A percentile compares a stretch with the other conserved stretches of the same genome.
These are phyloP conservation scores for Ictidomys tridecemlineatus DNA, from an alignment of 2,113 vertebrate genomes.

Conservation along the genomic window DNA sequence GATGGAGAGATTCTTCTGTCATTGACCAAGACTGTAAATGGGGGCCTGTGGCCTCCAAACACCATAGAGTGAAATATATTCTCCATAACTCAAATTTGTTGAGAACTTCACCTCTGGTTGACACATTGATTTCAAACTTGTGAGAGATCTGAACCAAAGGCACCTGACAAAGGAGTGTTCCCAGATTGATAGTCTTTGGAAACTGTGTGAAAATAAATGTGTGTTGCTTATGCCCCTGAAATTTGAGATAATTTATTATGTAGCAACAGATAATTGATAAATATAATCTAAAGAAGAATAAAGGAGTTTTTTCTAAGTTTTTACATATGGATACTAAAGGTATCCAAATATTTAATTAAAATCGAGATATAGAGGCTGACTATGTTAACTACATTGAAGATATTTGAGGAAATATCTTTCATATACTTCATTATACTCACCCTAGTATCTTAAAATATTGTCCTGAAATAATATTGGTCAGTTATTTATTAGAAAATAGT, in stretches of 20 bases:
- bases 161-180: not conserved
- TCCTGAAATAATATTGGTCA: not conserved
- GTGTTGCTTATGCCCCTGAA: too few species aligned
- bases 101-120: not conserved
- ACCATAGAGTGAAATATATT: not conserved
- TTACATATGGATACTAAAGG: not conserved
- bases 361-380: not conserved
- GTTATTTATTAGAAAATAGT: not conserved
- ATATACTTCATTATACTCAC: not conserved
- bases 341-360: not conserved
- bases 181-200: not conserved
- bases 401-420: not conserved
- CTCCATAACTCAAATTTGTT: not conserved
- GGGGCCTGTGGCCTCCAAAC: not conserved
- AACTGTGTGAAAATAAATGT: not conserved
- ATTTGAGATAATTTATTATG: not conserved
- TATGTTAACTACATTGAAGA: not conserved
- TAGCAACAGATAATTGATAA: not conserved
- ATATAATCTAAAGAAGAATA: not conserved
- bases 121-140: not conserved
- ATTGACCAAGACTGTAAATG: not conserved
- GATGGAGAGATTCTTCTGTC: not conserved
- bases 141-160: not conserved
- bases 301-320: not conserved
- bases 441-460: not conserved